Evolutionary conservation across 2,113 vertebrate species (phyloP).

Genomic region (Rhabdomys dilectus): DNA sequence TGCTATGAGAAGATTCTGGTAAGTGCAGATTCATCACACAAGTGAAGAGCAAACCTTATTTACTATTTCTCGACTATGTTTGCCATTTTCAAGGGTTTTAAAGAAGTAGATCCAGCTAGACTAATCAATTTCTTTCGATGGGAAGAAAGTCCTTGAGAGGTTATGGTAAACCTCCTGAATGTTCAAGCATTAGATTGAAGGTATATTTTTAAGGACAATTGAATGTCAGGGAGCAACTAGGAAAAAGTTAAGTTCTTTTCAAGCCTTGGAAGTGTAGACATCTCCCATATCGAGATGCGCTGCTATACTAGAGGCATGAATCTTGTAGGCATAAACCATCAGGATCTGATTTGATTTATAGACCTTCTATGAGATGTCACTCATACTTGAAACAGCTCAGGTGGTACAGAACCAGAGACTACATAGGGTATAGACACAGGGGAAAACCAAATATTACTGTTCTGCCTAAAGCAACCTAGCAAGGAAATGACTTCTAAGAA

Average conservation of each 20-base stretch:
- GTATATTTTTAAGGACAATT: not conserved
- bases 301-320: not conserved
- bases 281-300: not conserved
- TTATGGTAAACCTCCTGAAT: not conserved
- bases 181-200: not conserved
- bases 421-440: not conserved
- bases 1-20: not conserved
- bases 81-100: not conserved
- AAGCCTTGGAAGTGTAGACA: not conserved
- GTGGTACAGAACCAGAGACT: not conserved
- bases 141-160: not conserved
- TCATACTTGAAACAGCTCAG: not conserved
- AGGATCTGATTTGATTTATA: not conserved
- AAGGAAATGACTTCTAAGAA: not conserved
- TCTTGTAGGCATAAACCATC: not conserved
- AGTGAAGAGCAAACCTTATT: not conserved
- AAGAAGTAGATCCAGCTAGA: not conserved
- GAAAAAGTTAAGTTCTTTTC: not conserved
- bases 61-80: not conserved
- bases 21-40: accelerated
- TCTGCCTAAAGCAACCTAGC: not conserved
- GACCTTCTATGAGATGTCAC: not conserved
- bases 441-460: not conserved
- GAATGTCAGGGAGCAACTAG: not conserved
- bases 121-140: not conserved